phyloP scores from a whole-genome alignment of 2,888 invertebrate genomes.

The Conchocele bisecta region DNA sequence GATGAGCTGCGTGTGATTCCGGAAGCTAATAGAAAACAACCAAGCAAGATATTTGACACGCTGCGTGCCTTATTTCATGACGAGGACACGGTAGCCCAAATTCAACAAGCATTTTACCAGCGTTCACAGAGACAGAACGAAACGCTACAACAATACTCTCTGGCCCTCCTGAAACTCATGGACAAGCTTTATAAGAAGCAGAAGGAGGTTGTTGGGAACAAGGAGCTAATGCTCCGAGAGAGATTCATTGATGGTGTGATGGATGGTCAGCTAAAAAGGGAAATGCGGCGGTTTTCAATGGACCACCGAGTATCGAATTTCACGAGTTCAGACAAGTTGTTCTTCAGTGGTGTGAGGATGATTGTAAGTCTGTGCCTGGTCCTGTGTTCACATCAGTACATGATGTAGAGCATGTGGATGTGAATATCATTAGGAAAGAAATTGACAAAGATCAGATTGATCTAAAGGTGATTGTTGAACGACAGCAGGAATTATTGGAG shows the following conservation, averaged over 20 bases:
- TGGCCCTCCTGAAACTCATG: slow-evolving; percentile 18
- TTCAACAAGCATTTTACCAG: slow-evolving; percentile 31
- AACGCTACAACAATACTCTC: slow-evolving; percentile 29
- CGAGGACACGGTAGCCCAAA: slow-evolving; percentile 21
- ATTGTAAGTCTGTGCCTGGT: too few relatives aligned
- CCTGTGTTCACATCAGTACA: too few relatives aligned
- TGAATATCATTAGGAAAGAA: background rate
- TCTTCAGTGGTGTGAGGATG: background rate
- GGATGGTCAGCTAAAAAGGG: slow-evolving; percentile 19
- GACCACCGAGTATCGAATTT: background rate
- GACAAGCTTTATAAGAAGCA: slow-evolving; percentile 16
- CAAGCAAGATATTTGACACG: slow-evolving; percentile 20
- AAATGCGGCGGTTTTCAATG: slow-evolving; percentile 12
- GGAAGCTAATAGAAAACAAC: slow-evolving; percentile 8
- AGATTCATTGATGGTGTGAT: slow-evolving; percentile 24
- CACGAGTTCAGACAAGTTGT: background rate
- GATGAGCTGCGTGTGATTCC: slow-evolving; percentile 10
- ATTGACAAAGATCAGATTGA: background rate
- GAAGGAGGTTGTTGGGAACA: slow-evolving; percentile 8
- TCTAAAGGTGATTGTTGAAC: background rate
- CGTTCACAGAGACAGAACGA: slow-evolving; percentile 18
- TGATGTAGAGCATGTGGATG: too few relatives aligned
- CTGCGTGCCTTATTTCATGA: slow-evolving; percentile 12
- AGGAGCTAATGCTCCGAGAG: slow-evolving; percentile 22
- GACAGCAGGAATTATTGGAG: slow-evolving; percentile 1